Base-by-base conservation (phyloP, 2,113 vertebrate genomes). In the Melanerpes aurifrons region DNA sequence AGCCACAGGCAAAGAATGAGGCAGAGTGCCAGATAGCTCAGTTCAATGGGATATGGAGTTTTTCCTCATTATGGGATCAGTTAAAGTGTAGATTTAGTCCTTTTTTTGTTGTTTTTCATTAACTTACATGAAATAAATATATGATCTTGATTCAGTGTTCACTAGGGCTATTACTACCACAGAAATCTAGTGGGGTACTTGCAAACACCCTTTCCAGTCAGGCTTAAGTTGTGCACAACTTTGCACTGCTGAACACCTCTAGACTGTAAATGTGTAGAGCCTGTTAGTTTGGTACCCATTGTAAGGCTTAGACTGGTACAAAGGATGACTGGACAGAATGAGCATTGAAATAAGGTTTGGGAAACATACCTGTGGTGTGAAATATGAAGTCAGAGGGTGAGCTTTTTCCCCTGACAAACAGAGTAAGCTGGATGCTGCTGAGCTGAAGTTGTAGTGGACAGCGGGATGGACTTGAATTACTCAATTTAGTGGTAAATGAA, bases 1-100 rank as follows among this genome's bases (percentile, higher is more conserved):
- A 85, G 20, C 10, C 26, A 64, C 87, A 77, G 35, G 26, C 67
- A 82, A 45, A 73, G 64, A 77, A 62, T n/a, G 37, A 80, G 32
- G 32, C 31, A 31, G 43, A 32, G 48, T 72, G 57, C 11, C 63
- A 48, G 47, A 29, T 18, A 82, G 31, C 40, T 91, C 76, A 74
- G 0, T 75, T 4, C n/a, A 90, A 86, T 87, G 83, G 89, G 79
- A 90, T 89, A 86, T 40, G 17, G 82, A 95, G 85, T 45, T 95
- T 90, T 92, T 81, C 47, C 4, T 89, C 31, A 43, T 82, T 57
- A 62, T 19, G 21, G 48, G 40, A 64, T 82, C 48, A 31, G 66
- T 80, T 85, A 22, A 72, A 83, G 69, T 74, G 19, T 45, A 73
- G 9, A 19, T 81, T 87, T 91, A 15, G 18, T 87, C 40, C 19